Evolutionary conservation across 2,113 vertebrate genomes (phyloP).

Genomic region (Gambusia holbrooki): DNA sequence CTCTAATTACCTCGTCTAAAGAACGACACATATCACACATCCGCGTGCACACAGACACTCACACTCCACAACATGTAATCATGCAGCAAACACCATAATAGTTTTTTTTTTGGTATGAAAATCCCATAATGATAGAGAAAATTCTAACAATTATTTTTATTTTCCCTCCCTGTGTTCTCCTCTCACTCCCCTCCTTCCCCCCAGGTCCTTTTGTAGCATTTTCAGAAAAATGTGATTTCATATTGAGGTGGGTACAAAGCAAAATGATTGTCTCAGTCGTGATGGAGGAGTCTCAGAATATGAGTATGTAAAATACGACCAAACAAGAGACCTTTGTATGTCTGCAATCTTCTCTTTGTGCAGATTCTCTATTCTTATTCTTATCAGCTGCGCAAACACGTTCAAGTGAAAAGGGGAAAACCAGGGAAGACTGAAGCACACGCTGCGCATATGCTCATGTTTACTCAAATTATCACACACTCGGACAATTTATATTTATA

Average conservation of each 20-base stretch:
- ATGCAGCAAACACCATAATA: constrained; percentile 51
- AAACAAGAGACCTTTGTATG: constrained; percentile 8
- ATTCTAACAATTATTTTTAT: constrained; percentile 27
- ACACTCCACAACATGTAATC: constrained; percentile 48
- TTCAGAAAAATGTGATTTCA: constrained; percentile 45
- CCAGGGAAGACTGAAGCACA: neutral
- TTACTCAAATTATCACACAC: neutral
- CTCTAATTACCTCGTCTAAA: constrained; percentile 61
- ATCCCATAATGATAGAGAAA: constrained; percentile 35
- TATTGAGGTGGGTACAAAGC: constrained; percentile 52
- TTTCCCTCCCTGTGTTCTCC: neutral
- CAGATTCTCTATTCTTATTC: neutral
- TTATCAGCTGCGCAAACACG: constrained; percentile 24
- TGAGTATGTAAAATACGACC: constrained; percentile 1
- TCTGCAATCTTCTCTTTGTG: constrained; percentile 1
- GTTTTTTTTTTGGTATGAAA: constrained; percentile 49
- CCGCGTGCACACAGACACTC: constrained; percentile 25
- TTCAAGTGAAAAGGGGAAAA: neutral
- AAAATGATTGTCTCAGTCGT: constrained; percentile 34
- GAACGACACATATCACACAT: constrained; percentile 61
- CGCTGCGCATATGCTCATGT: neutral
- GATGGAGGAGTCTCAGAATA: neutral
- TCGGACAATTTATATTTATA: neutral
- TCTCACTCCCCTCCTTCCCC: neutral
- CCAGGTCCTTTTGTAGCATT: constrained; percentile 33